Evolutionary conservation across 1,140 invertebrate species (phyloP).

Genomic region (Zophobas morio): DNA sequence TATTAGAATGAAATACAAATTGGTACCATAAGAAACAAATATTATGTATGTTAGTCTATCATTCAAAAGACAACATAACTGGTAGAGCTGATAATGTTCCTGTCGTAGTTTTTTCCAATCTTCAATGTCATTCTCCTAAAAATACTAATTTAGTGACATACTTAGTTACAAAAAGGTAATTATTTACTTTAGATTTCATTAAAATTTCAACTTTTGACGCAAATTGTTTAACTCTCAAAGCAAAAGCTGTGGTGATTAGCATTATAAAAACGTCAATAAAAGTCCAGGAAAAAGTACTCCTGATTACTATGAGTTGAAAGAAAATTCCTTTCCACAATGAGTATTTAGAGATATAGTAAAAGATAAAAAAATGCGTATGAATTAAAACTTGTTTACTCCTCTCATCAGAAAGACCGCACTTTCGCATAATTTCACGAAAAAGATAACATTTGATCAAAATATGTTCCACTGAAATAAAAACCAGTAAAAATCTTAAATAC

Average conservation of each 20-base stretch:
- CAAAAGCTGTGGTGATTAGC: constrained; percentile 11
- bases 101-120: background rate
- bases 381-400: constrained; percentile 2
- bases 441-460: constrained; percentile 6
- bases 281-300: constrained; percentile 34
- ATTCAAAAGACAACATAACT: constrained; percentile 17
- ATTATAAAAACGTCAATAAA: constrained; percentile 29
- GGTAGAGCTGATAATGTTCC: background rate
- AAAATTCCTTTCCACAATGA: constrained; percentile 5
- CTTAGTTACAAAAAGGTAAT: background rate
- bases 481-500: background rate
- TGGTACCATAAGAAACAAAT: background rate
- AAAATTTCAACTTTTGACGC: constrained; percentile 7
- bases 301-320: background rate
- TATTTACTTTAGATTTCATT: background rate
- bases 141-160: background rate
- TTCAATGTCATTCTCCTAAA: background rate
- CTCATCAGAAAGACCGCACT: background rate
- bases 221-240: constrained; percentile 18
- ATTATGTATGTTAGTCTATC: background rate
- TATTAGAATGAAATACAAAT: constrained; percentile 21
- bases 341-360: background rate
- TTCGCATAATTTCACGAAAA: background rate
- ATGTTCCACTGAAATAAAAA: constrained; percentile 22
- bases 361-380: background rate